phyloP scores from a whole-genome alignment of 1,140 invertebrate genomes.

The Sinonovacula constricta region DNA sequence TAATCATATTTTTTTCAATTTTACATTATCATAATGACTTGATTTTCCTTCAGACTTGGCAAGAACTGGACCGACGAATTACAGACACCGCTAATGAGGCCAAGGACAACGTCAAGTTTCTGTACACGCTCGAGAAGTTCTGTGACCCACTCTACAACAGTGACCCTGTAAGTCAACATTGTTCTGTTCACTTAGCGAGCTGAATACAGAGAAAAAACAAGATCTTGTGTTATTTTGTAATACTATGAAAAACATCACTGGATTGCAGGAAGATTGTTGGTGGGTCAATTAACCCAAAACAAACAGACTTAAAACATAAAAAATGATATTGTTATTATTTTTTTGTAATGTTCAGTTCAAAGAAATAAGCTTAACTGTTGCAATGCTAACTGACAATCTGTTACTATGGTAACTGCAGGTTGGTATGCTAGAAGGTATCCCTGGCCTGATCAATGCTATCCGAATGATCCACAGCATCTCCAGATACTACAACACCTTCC shows the following conservation, averaged over 20 bases:
- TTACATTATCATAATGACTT: too few species aligned
- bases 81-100: constrained; percentile 87
- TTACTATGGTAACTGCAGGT: constrained; percentile 60
- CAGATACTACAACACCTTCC: constrained; percentile 96
- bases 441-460: constrained; percentile 78
- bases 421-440: constrained; percentile 78
- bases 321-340: constrained; percentile 9
- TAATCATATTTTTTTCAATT: too few species aligned
- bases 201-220: too few species aligned
- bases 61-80: constrained; percentile 76
- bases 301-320: too few species aligned
- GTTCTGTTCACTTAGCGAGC: not conserved
- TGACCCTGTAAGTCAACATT: constrained; percentile 85
- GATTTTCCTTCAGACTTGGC: constrained; percentile 77
- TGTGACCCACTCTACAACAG: constrained; percentile 96
- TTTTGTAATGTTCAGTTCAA: not conserved
- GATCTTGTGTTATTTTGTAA: constrained; percentile 1
- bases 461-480: constrained; percentile 94
- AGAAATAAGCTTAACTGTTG: too few species aligned
- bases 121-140: constrained; percentile 95
- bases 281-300: too few species aligned
- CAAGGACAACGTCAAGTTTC: constrained; percentile 95
- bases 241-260: constrained; percentile 8
- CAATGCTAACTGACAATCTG: too few species aligned
- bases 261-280: too few species aligned